Conservation (phyloP, 2,888 invertebrate species). For the Laspeyria flexula region DNA sequence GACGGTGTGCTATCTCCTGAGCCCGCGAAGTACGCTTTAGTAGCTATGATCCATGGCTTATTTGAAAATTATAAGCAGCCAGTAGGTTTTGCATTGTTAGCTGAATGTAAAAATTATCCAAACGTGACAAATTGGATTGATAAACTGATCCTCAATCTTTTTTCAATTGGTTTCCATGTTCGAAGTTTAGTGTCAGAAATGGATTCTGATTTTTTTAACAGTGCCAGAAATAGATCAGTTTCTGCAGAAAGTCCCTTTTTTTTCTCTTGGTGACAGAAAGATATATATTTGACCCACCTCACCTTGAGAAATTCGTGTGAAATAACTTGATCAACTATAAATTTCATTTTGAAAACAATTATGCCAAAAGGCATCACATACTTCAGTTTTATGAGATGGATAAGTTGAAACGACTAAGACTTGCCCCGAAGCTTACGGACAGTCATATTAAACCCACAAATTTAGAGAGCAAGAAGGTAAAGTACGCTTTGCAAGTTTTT, state of each 20-base stretch:
- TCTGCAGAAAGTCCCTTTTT: slow-evolving; percentile 27
- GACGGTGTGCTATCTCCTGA: slow-evolving; percentile 30
- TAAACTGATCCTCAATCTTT: slow-evolving; percentile 34
- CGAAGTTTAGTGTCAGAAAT: slow-evolving; percentile 24
- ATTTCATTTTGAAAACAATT: slow-evolving; percentile 33
- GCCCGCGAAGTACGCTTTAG: slow-evolving; percentile 37
- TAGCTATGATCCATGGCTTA: slow-evolving; percentile 41
- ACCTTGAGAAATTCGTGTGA: slow-evolving; percentile 39
- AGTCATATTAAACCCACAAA: slow-evolving; percentile 44
- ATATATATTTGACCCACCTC: slow-evolving; percentile 45
- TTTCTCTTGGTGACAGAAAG: slow-evolving; percentile 29
- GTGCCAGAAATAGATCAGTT: slow-evolving; percentile 14
- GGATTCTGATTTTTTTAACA: slow-evolving; percentile 30
- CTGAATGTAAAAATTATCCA: slow-evolving; percentile 23
- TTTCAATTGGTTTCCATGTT: slow-evolving; percentile 40
- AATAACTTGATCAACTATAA: slow-evolving; percentile 41
- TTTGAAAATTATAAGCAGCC: slow-evolving; percentile 40
- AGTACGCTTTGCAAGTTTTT: slow-evolving; percentile 42
- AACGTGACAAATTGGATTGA: slow-evolving; percentile 37
- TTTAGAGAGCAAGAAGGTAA: slow-evolving; percentile 40
- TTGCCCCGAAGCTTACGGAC: slow-evolving; percentile 42
- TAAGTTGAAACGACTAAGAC: slow-evolving; percentile 24
- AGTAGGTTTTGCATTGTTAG: slow-evolving; percentile 36
- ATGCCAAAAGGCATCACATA: slow-evolving; percentile 44
- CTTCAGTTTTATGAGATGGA: slow-evolving; percentile 37